Conservation (phyloP, 37 sponge, comb jelly and placozoan genomes). For the Cladorhizidae sp. region DNA sequence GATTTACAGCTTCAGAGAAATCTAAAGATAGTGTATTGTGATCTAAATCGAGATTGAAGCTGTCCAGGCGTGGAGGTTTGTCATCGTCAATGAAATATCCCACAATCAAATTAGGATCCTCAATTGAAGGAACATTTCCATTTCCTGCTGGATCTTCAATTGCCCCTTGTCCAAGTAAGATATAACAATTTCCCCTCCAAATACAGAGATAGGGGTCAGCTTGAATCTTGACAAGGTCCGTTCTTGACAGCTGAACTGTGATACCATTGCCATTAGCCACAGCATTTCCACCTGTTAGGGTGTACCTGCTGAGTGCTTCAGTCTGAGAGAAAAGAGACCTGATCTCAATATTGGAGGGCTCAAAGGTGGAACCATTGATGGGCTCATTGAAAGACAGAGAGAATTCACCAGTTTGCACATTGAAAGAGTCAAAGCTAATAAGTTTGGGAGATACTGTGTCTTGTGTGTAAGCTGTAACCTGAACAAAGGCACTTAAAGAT, state of each 20-base stretch:
- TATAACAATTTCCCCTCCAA: slow-evolving; percentile 91
- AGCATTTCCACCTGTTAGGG: slow-evolving; percentile 60
- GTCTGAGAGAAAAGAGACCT: slow-evolving; percentile 63
- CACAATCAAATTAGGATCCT: slow-evolving; percentile 60
- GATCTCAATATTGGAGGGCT: slow-evolving; percentile 51
- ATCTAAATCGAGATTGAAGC: slow-evolving; percentile 71
- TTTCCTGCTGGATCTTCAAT: slow-evolving; percentile 76
- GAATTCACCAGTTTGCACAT: slow-evolving; percentile 58
- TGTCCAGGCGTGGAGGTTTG: slow-evolving; percentile 45
- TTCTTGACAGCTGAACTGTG: slow-evolving; percentile 37
- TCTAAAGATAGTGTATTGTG: slow-evolving; percentile 43
- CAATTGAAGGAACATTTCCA: not conserved
- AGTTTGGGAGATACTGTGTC: slow-evolving; percentile 66
- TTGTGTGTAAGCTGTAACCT: slow-evolving; percentile 21
- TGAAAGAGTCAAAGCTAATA: slow-evolving; percentile 41
- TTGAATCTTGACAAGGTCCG: slow-evolving; percentile 62
- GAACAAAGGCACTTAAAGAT: slow-evolving; percentile 34
- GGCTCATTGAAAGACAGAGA: slow-evolving; percentile 79
- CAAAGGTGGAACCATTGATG: slow-evolving; percentile 79
- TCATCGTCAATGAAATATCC: slow-evolving; percentile 52
- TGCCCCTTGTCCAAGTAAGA: slow-evolving; percentile 44
- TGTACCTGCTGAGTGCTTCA: slow-evolving; percentile 69
- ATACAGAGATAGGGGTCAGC: slow-evolving; percentile 75
- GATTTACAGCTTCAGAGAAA: slow-evolving; percentile 85
- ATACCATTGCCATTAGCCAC: slow-evolving; percentile 37